Conservation (phyloP, 2,888 invertebrate genomes). For the Vanessa cardui region DNA sequence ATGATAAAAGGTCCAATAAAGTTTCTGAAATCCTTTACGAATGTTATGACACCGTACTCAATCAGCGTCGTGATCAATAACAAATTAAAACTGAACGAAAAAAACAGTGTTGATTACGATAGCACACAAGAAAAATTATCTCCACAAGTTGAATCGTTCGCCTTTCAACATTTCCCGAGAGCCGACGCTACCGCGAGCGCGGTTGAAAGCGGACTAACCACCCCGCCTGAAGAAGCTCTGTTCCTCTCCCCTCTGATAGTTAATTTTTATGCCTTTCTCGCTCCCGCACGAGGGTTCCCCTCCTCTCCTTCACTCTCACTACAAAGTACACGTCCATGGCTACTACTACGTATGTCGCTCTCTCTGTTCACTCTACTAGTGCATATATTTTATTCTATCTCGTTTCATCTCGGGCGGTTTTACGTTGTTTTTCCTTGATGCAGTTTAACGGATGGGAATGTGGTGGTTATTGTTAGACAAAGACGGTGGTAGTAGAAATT, state of each 20-base stretch:
- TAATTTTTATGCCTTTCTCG: constrained; percentile 74
- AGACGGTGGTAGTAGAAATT: constrained; percentile 80
- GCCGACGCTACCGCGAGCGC: constrained; percentile 70
- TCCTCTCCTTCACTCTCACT: constrained; percentile 68
- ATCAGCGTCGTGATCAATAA: constrained; percentile 5
- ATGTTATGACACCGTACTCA: constrained; percentile 3
- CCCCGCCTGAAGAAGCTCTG: constrained; percentile 81
- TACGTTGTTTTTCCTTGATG: constrained; percentile 82
- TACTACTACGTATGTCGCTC: constrained; percentile 79
- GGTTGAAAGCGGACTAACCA: constrained; percentile 81
- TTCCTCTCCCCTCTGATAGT: constrained; percentile 80
- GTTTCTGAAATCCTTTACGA: constrained; percentile 15
- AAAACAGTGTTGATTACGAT: constrained; percentile 56
- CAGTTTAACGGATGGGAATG: constrained; percentile 83
- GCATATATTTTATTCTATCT: constrained; percentile 83
- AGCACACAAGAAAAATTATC: constrained; percentile 66
- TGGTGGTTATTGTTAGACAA: constrained; percentile 83
- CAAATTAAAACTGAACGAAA: constrained; percentile 58
- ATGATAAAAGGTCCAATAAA: constrained; percentile 29
- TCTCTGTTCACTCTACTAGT: constrained; percentile 78
- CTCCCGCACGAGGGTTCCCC: constrained; percentile 69
- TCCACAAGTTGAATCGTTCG: constrained; percentile 75
- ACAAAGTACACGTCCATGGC: constrained; percentile 70
- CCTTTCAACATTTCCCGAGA: constrained; percentile 50
- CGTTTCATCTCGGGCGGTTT: constrained; percentile 82